Conservation (phyloP, 2,888 invertebrate species). For the Cephus rjabovi region DNA sequence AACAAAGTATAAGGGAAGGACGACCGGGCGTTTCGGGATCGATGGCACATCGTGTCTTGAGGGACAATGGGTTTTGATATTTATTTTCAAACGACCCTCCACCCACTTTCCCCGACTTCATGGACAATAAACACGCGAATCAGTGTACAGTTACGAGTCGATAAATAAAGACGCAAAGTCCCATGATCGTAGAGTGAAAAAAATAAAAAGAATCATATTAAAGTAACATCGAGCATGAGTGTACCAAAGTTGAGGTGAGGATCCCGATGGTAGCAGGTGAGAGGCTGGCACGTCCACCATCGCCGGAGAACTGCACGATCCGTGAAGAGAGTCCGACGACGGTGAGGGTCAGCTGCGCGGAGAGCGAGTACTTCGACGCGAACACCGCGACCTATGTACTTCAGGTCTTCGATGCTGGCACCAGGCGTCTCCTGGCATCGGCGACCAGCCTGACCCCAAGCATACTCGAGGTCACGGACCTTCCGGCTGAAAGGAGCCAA, state of each 20-base stretch:
- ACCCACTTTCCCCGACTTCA: neutral
- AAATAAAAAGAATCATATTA: neutral
- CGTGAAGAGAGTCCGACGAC: constrained; percentile 65
- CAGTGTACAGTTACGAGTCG: neutral
- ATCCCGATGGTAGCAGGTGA: constrained; percentile 49
- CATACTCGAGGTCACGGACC: constrained; percentile 66
- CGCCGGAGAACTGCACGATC: constrained; percentile 70
- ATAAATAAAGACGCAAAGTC: neutral
- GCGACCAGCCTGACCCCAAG: constrained; percentile 68
- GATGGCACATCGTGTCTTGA: neutral
- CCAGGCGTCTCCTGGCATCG: constrained; percentile 68
- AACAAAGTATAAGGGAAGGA: neutral
- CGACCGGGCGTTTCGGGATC: neutral
- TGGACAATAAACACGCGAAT: neutral
- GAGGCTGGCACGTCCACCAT: constrained; percentile 61
- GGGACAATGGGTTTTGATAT: neutral
- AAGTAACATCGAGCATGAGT: neutral
- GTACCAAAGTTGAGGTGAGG: constrained; percentile 43
- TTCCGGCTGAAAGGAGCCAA: constrained; percentile 63
- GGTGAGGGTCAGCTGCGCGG: constrained; percentile 68
- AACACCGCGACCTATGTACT: constrained; percentile 67
- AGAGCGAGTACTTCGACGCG: constrained; percentile 59
- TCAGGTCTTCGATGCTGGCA: constrained; percentile 70
- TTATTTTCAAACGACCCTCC: neutral
- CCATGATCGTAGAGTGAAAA: neutral